Evolutionary conservation across 2,113 vertebrate genomes (phyloP), one percentile per base, ranked within the genome.

Genomic region (Nerophis ophidion): DNA sequence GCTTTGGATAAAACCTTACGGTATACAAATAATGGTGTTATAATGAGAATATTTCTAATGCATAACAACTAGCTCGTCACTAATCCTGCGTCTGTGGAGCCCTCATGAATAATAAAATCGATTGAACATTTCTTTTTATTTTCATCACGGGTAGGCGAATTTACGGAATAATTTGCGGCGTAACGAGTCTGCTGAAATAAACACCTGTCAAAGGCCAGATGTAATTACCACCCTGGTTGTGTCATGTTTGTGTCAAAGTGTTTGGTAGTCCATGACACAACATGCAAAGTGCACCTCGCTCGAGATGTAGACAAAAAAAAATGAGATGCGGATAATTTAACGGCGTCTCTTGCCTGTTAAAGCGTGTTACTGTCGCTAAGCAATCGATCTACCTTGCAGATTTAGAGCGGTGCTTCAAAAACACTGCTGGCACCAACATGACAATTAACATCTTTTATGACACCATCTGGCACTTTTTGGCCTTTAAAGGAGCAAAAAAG

Each of bases 401-500:
- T 84, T 87, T 80, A 72, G 57, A 78, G 60, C 10, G 2, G 49
- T 48, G 48, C 36, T 71, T 66, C 60, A 70, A 26, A 77, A 79
- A 68, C 59, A 48, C 44, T 42, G 14, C 67, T 75, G 77, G 72
- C 79, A 71, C 61, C 54, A 67, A 69, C 60, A 67, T 51, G 42
- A 54, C 44, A 72, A 67, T 62, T 62, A 68, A 72, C 60, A 63
- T 81, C 55, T 81, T 85, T 84, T 78, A 87, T 74, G 57, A 68
- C 62, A 81, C 84, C 85, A 88, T 86, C 85, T 87, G 81, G 63
- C 40, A 44, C 26, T 26, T 26, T 26, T 76, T 59, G n/a, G n/a
- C n/a, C n/a, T n/a, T n/a, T n/a, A n/a, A 69, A 60, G 67, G 57
- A 55, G 58, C 61, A 52, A 66, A 57, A 73, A 42, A 34, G 54